phyloP scores from a whole-genome alignment of 2,888 invertebrate genomes.

The Ophion obscuratus region DNA sequence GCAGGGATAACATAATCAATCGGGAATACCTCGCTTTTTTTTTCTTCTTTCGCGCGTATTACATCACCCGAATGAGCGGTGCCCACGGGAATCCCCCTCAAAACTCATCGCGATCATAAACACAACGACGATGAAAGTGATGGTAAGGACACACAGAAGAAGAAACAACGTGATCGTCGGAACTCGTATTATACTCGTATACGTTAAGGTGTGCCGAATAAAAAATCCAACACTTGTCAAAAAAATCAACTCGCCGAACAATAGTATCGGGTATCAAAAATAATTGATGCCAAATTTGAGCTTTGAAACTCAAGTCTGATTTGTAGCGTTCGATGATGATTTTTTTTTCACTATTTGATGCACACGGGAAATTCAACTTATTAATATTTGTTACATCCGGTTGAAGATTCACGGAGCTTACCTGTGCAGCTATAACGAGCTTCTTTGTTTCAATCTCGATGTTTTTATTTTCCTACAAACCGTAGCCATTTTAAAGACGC shows the following conservation, averaged over 20 bases:
- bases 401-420: no score
- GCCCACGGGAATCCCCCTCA: conserved; percentile 37
- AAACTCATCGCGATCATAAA: conserved; percentile 43
- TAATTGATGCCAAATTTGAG: neutral
- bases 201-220: conserved; percentile 2
- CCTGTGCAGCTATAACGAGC: no score
- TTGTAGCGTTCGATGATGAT: neutral
- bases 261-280: neutral
- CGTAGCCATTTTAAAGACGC: no score
- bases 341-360: neutral
- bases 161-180: conserved; percentile 11
- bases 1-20: conserved; percentile 9
- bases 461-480: no score
- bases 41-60: neutral
- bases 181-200: conserved; percentile 65
- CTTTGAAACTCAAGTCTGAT: neutral
- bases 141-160: conserved; percentile 3
- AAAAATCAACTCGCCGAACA: neutral
- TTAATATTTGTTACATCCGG: no score
- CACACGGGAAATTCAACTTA: no score
- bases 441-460: no score
- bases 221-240: neutral
- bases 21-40: conserved; percentile 39
- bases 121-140: conserved; percentile 30
- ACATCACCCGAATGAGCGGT: conserved; percentile 30